phyloP scores from a whole-genome alignment of 2,888 invertebrate genomes.

The Keiferia lycopersicella region DNA sequence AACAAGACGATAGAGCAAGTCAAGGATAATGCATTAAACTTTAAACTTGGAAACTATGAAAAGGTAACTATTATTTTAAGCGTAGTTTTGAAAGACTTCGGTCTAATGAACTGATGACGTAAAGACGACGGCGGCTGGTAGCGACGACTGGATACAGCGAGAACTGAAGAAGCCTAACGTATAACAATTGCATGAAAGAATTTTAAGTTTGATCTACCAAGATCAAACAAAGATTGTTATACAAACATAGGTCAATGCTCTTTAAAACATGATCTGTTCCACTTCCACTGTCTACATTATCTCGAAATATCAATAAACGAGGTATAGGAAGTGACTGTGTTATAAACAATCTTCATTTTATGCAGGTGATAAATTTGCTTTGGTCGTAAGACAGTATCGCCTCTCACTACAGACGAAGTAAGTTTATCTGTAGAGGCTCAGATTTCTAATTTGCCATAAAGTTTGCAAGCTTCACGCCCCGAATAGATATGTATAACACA shows the following conservation, averaged over 20 bases:
- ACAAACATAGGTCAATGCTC: neutral
- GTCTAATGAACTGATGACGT: too few species aligned
- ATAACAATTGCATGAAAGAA: too few species aligned
- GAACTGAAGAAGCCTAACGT: too few species aligned
- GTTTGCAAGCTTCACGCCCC: neutral
- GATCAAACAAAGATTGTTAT: too few species aligned
- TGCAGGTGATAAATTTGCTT: neutral
- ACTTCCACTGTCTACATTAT: neutral
- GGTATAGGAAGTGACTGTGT: neutral
- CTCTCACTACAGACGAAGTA: neutral
- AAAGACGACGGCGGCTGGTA: too few species aligned
- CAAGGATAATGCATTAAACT: slow-evolving; percentile 88
- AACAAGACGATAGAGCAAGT: slow-evolving; percentile 88
- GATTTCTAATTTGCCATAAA: neutral
- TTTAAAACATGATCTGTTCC: neutral
- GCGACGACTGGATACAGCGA: too few species aligned
- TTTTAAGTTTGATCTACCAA: too few species aligned
- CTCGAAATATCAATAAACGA: neutral
- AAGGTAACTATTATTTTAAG: too few species aligned
- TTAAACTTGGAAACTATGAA: slow-evolving; percentile 72
- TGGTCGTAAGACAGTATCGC: neutral
- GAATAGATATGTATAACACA: neutral
- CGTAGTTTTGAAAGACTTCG: too few species aligned
- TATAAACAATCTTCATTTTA: neutral
- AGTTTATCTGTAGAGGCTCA: neutral